Evolutionary conservation across 2,797 vertebrate species (phyloP).

Genomic region (Semaprochilodus insignis): DNA sequence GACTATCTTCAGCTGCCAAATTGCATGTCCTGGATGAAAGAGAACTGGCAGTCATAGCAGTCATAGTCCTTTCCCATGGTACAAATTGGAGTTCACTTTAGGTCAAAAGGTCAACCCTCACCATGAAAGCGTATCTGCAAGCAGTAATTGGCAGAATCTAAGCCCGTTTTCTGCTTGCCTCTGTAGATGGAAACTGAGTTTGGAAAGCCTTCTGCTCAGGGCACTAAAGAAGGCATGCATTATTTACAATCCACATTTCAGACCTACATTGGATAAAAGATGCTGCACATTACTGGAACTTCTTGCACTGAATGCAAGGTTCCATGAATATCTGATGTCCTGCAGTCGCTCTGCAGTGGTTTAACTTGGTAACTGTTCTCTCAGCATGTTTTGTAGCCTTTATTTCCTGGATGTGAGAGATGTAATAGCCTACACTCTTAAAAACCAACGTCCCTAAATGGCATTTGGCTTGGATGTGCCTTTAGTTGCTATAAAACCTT

Average conservation of each 20-base stretch:
- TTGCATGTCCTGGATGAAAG: conserved; percentile 6
- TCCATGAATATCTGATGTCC: conserved; percentile 21
- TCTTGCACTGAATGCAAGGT: background rate
- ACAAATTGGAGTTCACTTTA: conserved; percentile 2
- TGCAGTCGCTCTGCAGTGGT: conserved; percentile 14
- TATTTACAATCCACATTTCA: conserved; percentile 34
- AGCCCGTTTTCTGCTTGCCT: conserved; percentile 14
- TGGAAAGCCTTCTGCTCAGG: conserved; percentile 8
- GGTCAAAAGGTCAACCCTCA: background rate
- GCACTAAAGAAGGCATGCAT: conserved; percentile 12
- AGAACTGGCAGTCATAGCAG: background rate
- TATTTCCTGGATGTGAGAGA: background rate
- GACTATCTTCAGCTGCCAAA: conserved; percentile 13
- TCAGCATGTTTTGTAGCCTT: background rate
- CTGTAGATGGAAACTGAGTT: background rate
- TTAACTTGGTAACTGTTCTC: background rate
- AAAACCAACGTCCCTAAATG: background rate
- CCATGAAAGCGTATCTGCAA: background rate
- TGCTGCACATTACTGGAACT: background rate
- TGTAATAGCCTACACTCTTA: background rate
- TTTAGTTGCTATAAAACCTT: background rate
- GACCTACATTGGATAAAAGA: background rate
- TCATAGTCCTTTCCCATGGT: background rate
- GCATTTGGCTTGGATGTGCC: background rate
- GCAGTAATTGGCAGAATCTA: conserved; percentile 5